Conservation (phyloP, 2,113 vertebrate genomes). For the Trogon surrucura region DNA sequence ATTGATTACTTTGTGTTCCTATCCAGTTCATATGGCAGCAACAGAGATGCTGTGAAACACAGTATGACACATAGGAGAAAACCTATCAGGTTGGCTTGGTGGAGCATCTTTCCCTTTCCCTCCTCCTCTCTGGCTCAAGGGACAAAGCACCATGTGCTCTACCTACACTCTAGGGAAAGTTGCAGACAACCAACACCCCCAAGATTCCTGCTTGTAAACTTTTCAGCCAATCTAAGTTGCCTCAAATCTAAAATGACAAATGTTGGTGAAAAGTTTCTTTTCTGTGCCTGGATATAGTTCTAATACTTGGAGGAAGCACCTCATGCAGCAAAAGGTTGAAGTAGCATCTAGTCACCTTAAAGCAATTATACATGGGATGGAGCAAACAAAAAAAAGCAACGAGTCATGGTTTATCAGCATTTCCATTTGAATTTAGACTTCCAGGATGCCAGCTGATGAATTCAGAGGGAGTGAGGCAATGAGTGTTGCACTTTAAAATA, state of each 20-base stretch:
- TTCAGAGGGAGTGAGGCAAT: background rate
- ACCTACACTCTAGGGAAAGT: background rate
- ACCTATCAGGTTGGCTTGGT: conserved; percentile 65
- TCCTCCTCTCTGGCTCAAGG: background rate
- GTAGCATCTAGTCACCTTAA: conserved; percentile 39
- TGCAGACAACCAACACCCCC: background rate
- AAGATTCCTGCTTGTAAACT: background rate
- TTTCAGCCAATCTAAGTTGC: conserved; percentile 13
- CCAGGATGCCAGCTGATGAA: background rate
- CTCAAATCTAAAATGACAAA: conserved; percentile 60
- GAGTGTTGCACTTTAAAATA: background rate
- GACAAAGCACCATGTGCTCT: background rate
- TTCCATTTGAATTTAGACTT: background rate
- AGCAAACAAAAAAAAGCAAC: conserved; percentile 33
- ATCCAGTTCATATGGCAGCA: conserved; percentile 88
- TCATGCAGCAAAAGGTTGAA: conserved; percentile 18
- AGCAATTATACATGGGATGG: background rate
- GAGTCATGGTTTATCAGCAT: background rate
- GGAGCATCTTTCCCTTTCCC: background rate
- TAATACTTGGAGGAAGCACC: conserved; percentile 27
- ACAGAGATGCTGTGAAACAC: conserved; percentile 92
- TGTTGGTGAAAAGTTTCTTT: conserved; percentile 56
- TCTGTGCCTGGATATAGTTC: background rate
- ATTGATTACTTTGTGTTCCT: conserved; percentile 95
- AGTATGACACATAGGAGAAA: conserved; percentile 90